A percentile compares a stretch with the other conserved stretches of the same genome.
phyloP scores from a whole-genome alignment of 2,797 vertebrate species.

The Liparis tanakae region DNA sequence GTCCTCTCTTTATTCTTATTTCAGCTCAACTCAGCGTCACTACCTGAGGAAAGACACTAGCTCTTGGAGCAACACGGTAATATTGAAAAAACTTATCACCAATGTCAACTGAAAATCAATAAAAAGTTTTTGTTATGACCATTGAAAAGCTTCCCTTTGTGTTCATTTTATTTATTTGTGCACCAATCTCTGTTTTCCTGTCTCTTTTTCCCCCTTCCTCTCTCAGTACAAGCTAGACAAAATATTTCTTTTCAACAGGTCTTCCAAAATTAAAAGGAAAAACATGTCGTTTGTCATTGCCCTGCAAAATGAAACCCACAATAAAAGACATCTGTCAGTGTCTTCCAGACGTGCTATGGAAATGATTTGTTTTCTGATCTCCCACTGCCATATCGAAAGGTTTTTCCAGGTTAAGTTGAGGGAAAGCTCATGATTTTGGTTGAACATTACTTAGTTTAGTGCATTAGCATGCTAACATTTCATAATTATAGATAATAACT shows the following conservation, averaged over 20 bases:
- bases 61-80: not conserved
- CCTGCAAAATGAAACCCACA: not conserved
- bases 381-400: not conserved
- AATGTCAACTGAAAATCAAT: not conserved
- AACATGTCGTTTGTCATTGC: slow-evolving; percentile 7
- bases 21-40: not conserved
- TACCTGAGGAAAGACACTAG: not conserved
- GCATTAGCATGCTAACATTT: not conserved
- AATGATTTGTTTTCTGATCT: slow-evolving; percentile 6
- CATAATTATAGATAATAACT: not conserved
- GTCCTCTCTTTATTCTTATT: not conserved
- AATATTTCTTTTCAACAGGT: not conserved
- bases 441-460: not conserved
- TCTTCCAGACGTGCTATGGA: not conserved
- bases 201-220: not conserved
- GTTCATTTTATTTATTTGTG: not conserved
- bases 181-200: not conserved
- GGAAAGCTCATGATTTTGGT: not conserved
- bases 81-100: not conserved
- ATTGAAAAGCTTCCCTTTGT: not conserved
- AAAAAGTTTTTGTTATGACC: not conserved
- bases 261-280: not conserved
- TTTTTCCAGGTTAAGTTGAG: not conserved
- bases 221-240: not conserved
- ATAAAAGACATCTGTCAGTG: slow-evolving; percentile 1